Percentiles rank a stretch among this genome's conserved stretches.
phyloP scores from a whole-genome alignment of 53 echinoderm and acorn worm genomes.

The Echinometra lucunter region DNA sequence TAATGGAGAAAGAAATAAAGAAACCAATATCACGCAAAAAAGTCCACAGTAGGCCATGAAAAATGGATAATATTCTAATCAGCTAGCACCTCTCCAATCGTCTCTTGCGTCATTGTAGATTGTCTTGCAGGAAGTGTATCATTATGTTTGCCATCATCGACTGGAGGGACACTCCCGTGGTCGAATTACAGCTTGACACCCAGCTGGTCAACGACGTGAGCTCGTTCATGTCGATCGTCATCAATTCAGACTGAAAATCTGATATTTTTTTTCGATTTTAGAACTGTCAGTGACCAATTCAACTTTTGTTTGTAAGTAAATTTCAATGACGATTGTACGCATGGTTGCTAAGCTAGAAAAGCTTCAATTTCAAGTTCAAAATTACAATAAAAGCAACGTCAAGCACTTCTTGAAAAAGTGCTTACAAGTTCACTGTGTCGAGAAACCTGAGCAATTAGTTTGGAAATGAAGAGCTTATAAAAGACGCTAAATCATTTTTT shows the following conservation, averaged over 20 bases:
- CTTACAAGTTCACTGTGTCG: no score
- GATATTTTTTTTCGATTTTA: neutral
- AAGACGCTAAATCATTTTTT: no score
- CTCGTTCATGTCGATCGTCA: neutral
- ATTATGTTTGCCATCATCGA: neutral
- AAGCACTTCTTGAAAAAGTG: no score
- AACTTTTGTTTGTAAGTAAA: no score
- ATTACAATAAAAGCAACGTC: no score
- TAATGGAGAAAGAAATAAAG: no score
- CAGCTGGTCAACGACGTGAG: conserved; percentile 7
- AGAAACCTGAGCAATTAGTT: no score
- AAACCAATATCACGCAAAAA: neutral
- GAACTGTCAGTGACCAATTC: neutral
- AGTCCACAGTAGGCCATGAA: neutral
- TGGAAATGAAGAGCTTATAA: no score
- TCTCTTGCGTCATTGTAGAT: neutral
- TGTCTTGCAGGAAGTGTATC: neutral
- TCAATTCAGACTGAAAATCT: neutral
- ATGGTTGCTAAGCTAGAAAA: no score
- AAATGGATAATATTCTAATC: neutral
- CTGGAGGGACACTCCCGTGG: neutral
- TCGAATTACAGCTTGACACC: neutral
- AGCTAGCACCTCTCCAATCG: neutral
- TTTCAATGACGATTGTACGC: no score
- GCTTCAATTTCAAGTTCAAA: no score